Evolutionary conservation across 2,113 vertebrate species (phyloP).

Genomic region (Crypturellus undulatus): DNA sequence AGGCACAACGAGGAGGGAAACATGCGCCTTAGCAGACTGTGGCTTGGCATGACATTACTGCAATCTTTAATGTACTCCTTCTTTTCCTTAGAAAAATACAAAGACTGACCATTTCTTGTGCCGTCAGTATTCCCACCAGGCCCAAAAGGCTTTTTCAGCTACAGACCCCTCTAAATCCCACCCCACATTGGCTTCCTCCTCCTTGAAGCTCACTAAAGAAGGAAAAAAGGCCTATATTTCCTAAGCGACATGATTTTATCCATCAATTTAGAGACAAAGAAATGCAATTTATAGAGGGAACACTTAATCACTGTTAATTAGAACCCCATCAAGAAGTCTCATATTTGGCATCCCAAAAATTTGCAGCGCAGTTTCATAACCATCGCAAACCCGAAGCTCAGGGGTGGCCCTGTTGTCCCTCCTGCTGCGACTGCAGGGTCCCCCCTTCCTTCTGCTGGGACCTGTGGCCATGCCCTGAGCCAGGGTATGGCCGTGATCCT

Average conservation of each 20-base stretch:
- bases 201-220: neutral
- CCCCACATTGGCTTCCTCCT: conserved; percentile 32
- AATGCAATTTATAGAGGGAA: conserved; percentile 45
- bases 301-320: conserved; percentile 50
- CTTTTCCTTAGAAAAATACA: neutral
- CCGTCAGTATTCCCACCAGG: neutral
- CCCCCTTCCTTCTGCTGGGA: neutral
- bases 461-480: neutral
- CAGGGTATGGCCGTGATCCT: neutral
- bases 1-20: conserved; percentile 1
- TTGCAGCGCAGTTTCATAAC: neutral
- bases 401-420: neutral
- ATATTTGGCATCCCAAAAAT: neutral
- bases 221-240: conserved; percentile 44
- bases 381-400: fast-evolving
- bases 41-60: conserved; percentile 27
- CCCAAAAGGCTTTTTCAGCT: conserved; percentile 8
- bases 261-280: conserved; percentile 63
- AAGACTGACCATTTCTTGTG: conserved; percentile 37
- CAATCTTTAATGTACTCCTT: neutral
- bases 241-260: conserved; percentile 34
- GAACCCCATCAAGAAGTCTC: conserved; percentile 31
- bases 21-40: neutral
- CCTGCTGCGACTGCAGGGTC: fast-evolving
- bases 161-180: neutral